These are phyloP conservation scores for Onychostoma macrolepis DNA, from an alignment of 2,113 vertebrate species.

Conservation along the genomic window DNA sequence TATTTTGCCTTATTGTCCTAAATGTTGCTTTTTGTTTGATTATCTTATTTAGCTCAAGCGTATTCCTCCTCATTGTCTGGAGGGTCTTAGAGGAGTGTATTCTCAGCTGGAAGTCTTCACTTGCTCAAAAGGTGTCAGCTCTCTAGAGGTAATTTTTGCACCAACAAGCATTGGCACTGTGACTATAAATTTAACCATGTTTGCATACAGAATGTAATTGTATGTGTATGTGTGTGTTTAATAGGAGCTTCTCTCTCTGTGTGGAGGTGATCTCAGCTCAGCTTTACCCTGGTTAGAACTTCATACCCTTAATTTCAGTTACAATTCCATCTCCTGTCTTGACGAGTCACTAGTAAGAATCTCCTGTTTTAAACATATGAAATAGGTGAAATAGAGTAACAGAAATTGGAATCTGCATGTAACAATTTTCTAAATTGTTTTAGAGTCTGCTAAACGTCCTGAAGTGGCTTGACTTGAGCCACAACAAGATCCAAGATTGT, in stretches of 20 bases:
- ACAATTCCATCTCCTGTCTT: conserved; percentile 85
- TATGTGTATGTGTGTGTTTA: conserved; percentile 38
- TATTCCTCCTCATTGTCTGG: conserved; percentile 88
- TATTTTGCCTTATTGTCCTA: background rate
- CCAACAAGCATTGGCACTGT: background rate
- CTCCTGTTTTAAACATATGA: background rate
- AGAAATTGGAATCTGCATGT: background rate
- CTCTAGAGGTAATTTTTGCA: conserved; percentile 80
- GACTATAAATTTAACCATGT: background rate
- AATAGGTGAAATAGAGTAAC: background rate
- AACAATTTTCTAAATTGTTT: background rate
- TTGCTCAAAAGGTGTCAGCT: conserved; percentile 86
- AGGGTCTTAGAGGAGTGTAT: conserved; percentile 88
- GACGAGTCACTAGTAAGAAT: conserved; percentile 91
- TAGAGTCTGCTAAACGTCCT: conserved; percentile 89
- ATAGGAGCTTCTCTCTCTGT: conserved; percentile 92
- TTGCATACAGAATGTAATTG: background rate
- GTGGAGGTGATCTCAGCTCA: conserved; percentile 93
- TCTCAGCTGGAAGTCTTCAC: conserved; percentile 91
- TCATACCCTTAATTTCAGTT: conserved; percentile 93
- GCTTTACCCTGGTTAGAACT: conserved; percentile 94
- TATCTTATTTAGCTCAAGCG: conserved; percentile 74
- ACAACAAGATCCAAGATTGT: conserved; percentile 91
- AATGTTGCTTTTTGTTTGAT: background rate
- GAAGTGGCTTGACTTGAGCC: conserved; percentile 89